Evolutionary conservation across 1,140 invertebrate genomes (phyloP).

Genomic region (Trachymyrmex cornetzi): DNA sequence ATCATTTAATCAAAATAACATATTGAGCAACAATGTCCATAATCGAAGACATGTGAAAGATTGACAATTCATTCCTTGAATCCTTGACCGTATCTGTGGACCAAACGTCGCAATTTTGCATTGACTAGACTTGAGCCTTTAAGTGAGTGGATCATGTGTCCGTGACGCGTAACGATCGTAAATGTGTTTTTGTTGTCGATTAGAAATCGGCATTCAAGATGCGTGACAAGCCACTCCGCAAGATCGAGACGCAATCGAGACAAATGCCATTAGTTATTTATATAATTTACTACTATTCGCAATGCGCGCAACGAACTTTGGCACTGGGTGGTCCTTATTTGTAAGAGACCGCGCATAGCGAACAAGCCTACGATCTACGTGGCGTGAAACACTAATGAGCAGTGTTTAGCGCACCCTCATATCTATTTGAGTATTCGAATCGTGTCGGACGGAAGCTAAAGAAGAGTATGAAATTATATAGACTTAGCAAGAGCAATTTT

Average conservation of each 20-base stretch:
- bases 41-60: neutral
- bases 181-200: neutral
- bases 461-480: neutral
- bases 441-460: neutral
- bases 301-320: constrained; percentile 51
- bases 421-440: constrained; percentile 2
- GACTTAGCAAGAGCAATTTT: constrained; percentile 7
- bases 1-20: neutral
- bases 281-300: constrained; percentile 60
- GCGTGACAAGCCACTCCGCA: constrained; percentile 13
- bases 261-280: constrained; percentile 48
- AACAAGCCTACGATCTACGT: constrained; percentile 26
- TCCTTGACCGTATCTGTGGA: constrained; percentile 5
- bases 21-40: neutral
- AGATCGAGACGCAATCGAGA: constrained; percentile 43
- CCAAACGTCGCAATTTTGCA: constrained; percentile 24
- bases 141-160: constrained; percentile 16
- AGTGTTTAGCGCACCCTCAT: neutral
- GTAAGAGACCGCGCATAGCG: neutral
- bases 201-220: constrained; percentile 57
- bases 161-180: constrained; percentile 30
- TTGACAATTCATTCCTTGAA: constrained; percentile 10
- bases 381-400: constrained; percentile 29
- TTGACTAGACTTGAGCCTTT: neutral
- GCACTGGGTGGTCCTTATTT: constrained; percentile 66